Evolutionary conservation across 2,113 vertebrate genomes (phyloP).

Genomic region (Lepus timidus): DNA sequence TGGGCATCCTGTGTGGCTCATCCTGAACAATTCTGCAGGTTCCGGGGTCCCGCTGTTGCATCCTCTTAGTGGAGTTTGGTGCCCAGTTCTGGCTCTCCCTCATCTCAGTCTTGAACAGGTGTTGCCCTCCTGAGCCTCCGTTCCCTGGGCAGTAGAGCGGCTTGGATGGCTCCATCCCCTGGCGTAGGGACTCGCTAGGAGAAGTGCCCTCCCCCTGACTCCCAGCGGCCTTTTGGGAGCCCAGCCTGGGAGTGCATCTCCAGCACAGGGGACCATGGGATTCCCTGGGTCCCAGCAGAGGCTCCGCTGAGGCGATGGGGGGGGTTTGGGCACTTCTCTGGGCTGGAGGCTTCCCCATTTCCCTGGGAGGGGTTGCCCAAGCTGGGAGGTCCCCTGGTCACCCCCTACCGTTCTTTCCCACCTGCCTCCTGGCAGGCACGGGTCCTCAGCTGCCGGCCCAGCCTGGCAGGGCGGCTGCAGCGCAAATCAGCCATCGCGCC

Average conservation of each 20-base stretch:
- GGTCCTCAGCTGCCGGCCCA: constrained; percentile 67
- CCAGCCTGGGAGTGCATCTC: not conserved
- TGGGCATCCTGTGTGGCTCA: not conserved
- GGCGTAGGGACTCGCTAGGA: not conserved
- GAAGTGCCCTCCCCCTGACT: not conserved
- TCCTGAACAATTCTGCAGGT: not conserved
- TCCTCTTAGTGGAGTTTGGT: not conserved
- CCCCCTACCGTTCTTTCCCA: not conserved
- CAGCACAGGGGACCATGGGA: not conserved
- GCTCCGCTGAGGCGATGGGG: not conserved
- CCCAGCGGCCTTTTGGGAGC: not conserved
- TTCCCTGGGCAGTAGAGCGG: not conserved
- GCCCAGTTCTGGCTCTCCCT: not conserved
- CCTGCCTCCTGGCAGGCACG: constrained; percentile 62
- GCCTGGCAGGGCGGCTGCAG: constrained; percentile 64
- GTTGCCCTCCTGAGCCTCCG: not conserved
- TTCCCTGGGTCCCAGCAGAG: not conserved
- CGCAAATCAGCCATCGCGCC: constrained; percentile 59
- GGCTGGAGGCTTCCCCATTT: not conserved
- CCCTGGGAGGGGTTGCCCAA: not conserved
- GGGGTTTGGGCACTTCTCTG: not conserved
- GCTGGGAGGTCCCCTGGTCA: not conserved
- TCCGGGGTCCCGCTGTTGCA: not conserved
- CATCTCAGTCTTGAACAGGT: not conserved
- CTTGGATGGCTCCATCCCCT: rapidly evolving